A percentile compares a stretch with the other conserved stretches of the same genome.
Conservation (phyloP, 2,797 vertebrate genomes). For the Vireo griseus region DNA sequence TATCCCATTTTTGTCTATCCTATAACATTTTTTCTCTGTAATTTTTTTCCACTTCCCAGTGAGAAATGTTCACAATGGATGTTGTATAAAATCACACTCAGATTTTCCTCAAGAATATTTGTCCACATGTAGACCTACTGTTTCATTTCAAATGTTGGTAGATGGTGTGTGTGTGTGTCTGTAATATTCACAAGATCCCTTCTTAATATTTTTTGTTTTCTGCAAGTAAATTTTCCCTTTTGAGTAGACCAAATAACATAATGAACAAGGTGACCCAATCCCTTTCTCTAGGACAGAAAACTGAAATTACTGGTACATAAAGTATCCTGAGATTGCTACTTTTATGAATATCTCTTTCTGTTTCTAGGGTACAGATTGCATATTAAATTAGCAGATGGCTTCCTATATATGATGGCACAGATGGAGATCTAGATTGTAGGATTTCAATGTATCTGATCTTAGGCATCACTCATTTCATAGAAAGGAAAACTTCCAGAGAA, state of each 20-base stretch:
- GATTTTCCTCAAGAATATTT: background rate
- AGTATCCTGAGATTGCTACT: background rate
- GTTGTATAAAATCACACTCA: background rate
- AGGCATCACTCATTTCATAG: background rate
- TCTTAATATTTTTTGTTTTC: background rate
- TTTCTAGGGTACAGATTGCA: background rate
- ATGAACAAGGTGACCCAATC: background rate
- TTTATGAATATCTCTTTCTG: background rate
- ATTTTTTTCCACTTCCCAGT: background rate
- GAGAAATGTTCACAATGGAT: background rate
- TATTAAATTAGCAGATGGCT: background rate
- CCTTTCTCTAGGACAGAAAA: background rate
- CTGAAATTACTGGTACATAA: background rate
- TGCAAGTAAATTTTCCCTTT: background rate
- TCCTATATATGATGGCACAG: background rate
- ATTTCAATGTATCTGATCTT: background rate
- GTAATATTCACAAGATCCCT: background rate
- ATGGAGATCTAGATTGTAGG: background rate
- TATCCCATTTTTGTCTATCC: background rate
- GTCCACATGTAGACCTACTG: background rate
- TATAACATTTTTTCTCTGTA: background rate
- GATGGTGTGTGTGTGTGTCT: background rate
- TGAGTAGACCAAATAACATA: background rate
- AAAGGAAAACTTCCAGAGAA: background rate
- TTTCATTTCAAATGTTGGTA: background rate